A percentile compares a stretch with the other conserved stretches of the same genome.
Conservation (phyloP, 2,888 invertebrate genomes). For the Caenorhabditis becei region DNA sequence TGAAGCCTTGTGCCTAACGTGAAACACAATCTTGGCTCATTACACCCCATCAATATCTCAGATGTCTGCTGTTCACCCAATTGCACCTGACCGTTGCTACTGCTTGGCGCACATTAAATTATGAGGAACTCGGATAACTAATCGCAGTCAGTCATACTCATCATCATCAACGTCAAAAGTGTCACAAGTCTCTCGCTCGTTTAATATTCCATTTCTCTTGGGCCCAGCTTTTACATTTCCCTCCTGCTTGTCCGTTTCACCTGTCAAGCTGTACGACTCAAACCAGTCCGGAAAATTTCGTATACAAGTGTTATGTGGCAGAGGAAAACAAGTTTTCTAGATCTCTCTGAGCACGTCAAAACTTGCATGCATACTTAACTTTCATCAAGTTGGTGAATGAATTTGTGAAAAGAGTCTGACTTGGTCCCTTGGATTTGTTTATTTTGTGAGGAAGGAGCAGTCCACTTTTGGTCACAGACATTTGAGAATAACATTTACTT, state of each 20-base stretch:
- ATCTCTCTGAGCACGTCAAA: conserved; percentile 42
- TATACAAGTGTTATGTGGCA: conserved; percentile 5
- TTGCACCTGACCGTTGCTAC: conserved; percentile 59
- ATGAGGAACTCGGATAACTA: conserved; percentile 57
- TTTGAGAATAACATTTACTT: neutral
- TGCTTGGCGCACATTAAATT: conserved; percentile 62
- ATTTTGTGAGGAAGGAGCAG: conserved; percentile 6
- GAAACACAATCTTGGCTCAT: conserved; percentile 39
- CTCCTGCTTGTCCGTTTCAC: conserved; percentile 27
- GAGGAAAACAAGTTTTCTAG: conserved; percentile 50
- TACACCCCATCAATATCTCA: conserved; percentile 33
- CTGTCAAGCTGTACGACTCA: conserved; percentile 19
- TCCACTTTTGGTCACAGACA: neutral
- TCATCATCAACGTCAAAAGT: conserved; percentile 65
- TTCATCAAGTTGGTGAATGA: conserved; percentile 58
- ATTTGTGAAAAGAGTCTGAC: conserved; percentile 28
- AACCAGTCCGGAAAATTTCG: neutral
- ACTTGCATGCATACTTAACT: conserved; percentile 62
- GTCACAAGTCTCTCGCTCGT: conserved; percentile 47
- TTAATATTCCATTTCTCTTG: conserved; percentile 43
- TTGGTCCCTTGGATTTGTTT: conserved; percentile 48
- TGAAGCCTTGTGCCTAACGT: neutral
- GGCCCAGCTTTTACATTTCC: neutral
- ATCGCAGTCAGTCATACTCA: conserved; percentile 58
- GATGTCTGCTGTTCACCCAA: conserved; percentile 29